Evolutionary conservation across 2,797 vertebrate genomes (phyloP), one percentile per base, ranked within the genome.

Genomic region (Danio kyathit): DNA sequence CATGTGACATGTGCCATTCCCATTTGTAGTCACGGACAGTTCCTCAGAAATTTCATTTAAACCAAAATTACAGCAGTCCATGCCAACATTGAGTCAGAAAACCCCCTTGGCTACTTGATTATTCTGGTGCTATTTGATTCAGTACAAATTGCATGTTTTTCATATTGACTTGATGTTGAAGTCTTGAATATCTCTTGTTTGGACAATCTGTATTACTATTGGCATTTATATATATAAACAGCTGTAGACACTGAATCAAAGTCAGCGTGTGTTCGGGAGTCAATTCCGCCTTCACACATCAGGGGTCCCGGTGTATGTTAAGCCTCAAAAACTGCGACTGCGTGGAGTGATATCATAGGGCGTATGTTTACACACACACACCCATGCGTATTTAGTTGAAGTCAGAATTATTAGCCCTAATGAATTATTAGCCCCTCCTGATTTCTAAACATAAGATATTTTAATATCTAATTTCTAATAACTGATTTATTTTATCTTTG

Each of bases 251-350:
- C 66, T 38, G 60, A 75, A 65, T 75, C 29, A 14, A 13, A 82
- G 64, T 52, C 51, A 60, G 80, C 21, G n/a, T 76, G 64, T 44
- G 57, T 71, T 52, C 21, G 48, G 5, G 59, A 71, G 49, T 46
- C 19, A 80, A 52, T 56, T 73, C 72, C 14, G 49, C 79, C 70
- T 59, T 46, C 10, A 2, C 70, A 74, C 70, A 64, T 74, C 71
- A 73, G 48, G 71, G 56, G 61, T 57, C 21, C 51, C 51, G 63
- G 49, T 49, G 10, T 54, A 17, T 7, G 21, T 21, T 80, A 44
- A 80, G 60, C 16, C 56, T 56, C 46, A 17, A 38, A 82, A 70
- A 64, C 54, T 46, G 49, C 3, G 29, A 75, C 29, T 46, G n/a
- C 29, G 12, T 56, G 43, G 21, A 41, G 48, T 66, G 51, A 65